These are phyloP conservation scores for Thamnophis sirtalis DNA, from an alignment of 2,113 vertebrate genomes.

Conservation along the genomic window DNA sequence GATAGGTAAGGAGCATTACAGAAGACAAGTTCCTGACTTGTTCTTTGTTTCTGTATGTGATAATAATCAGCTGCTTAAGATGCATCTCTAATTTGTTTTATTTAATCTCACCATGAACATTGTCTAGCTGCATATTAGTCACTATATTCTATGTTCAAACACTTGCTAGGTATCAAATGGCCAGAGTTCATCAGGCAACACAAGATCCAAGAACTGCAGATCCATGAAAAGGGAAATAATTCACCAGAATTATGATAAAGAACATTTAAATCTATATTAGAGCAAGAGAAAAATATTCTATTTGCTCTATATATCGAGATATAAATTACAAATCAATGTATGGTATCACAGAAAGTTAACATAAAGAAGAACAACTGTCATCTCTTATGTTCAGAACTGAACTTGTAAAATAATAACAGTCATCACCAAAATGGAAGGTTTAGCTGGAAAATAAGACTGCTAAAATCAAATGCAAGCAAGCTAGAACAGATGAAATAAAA, in stretches of 20 bases:
- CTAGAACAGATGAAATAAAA: background rate
- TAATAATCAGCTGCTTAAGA: background rate
- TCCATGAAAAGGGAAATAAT: background rate
- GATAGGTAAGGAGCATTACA: background rate
- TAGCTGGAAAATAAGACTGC: background rate
- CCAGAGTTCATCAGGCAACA: background rate
- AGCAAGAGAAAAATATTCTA: background rate
- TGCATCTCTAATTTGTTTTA: background rate
- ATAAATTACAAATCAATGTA: background rate
- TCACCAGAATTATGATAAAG: background rate
- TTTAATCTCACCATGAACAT: background rate
- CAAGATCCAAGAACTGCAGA: background rate
- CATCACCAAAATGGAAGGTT: background rate
- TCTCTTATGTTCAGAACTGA: background rate
- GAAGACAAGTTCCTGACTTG: background rate
- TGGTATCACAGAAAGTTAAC: background rate
- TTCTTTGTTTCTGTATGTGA: constrained; percentile 1
- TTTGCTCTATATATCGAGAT: background rate
- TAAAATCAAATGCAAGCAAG: background rate
- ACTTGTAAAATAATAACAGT: background rate
- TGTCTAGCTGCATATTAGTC: background rate
- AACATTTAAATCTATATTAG: background rate
- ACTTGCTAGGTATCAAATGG: background rate
- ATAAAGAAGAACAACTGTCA: background rate
- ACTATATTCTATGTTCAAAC: background rate